Percentiles rank a stretch among this genome's conserved stretches.
phyloP scores from a whole-genome alignment of 2,113 vertebrate genomes.

The Antechinus stuartii region DNA sequence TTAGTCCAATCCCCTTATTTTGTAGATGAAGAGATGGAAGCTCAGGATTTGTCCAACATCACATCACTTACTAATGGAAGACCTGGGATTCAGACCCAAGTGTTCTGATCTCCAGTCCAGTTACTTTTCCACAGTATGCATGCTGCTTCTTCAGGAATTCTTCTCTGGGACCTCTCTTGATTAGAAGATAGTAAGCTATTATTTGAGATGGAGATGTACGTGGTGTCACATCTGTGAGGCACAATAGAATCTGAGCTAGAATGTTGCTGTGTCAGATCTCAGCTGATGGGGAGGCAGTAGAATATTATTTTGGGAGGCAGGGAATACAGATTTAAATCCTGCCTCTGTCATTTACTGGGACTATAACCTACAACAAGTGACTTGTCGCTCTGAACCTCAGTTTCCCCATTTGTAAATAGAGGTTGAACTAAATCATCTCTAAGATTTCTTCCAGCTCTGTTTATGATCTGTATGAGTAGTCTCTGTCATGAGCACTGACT shows the following conservation, averaged over 20 bases:
- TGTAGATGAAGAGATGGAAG: background rate
- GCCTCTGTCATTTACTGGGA: background rate
- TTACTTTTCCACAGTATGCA: background rate
- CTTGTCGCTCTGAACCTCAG: background rate
- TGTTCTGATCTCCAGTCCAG: background rate
- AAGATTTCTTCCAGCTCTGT: background rate
- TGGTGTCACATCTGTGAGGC: background rate
- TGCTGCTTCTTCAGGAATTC: background rate
- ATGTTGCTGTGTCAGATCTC: background rate
- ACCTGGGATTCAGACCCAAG: background rate
- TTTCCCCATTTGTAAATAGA: background rate
- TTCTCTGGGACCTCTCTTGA: background rate
- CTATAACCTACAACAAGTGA: background rate
- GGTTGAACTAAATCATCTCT: no score
- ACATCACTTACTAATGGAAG: background rate
- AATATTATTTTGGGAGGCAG: background rate
- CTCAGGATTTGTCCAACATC: background rate
- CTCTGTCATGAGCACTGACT: background rate
- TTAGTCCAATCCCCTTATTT: background rate
- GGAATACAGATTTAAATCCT: background rate
- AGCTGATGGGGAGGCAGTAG: background rate
- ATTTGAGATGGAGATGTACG: no score
- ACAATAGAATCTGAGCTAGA: background rate
- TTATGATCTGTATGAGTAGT: background rate
- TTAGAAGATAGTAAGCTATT: background rate